These are phyloP conservation scores for Eulemur macaco DNA, from an alignment of 2,113 vertebrate genomes.

Conservation along the genomic window DNA sequence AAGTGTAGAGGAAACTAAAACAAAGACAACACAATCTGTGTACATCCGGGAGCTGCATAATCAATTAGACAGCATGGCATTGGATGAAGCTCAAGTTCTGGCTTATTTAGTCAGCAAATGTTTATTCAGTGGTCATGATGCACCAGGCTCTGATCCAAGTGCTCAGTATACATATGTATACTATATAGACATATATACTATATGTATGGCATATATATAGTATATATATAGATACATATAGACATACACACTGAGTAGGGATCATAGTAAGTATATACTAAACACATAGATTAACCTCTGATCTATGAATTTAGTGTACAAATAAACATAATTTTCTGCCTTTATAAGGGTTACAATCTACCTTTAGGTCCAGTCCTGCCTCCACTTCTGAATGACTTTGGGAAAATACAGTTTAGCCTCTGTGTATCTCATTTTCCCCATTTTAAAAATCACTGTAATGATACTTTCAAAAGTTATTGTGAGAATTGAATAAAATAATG, in stretches of 20 bases:
- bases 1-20: neutral
- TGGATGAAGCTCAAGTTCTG: neutral
- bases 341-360: neutral
- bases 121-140: neutral
- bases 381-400: neutral
- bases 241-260: too few species aligned
- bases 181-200: too few species aligned
- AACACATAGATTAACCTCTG: too few species aligned
- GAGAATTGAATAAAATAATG: slow-evolving; percentile 8
- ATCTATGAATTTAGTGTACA: neutral
- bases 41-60: neutral
- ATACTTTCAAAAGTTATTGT: neutral
- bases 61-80: neutral
- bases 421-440: neutral
- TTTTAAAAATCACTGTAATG: neutral
- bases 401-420: neutral
- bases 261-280: too few species aligned
- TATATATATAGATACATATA: too few species aligned
- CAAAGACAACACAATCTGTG: neutral
- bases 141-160: neutral
- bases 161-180: neutral
- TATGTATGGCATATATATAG: too few species aligned
- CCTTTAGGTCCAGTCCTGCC: neutral
- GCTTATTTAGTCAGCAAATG: neutral
- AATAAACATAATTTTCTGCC: neutral